These are phyloP conservation scores for Melitaea cinxia DNA, from an alignment of 1,140 invertebrate species.

Conservation along the genomic window DNA sequence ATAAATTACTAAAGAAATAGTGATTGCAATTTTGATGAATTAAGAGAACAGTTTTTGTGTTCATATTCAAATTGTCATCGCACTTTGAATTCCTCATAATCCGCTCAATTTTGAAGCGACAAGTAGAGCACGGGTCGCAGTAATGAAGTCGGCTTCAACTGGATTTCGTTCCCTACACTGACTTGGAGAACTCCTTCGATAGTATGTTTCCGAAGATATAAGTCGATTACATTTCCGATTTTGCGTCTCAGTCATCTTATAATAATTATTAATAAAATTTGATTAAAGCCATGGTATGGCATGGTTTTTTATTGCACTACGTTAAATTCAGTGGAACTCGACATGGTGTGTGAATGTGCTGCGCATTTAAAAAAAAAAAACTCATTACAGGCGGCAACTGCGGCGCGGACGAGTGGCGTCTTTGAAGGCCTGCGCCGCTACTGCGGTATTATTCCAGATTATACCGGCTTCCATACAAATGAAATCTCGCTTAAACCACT, in stretches of 20 bases:
- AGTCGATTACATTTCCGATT: slow-evolving; percentile 43
- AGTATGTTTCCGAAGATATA: slow-evolving; percentile 56
- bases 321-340: slow-evolving; percentile 63
- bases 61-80: slow-evolving; percentile 79
- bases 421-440: slow-evolving; percentile 77
- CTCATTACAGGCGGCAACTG: slow-evolving; percentile 78
- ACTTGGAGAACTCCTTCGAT: slow-evolving; percentile 44
- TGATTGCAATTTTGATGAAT: slow-evolving; percentile 48
- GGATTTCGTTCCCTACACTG: slow-evolving; percentile 69
- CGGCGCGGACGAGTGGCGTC: slow-evolving; percentile 77
- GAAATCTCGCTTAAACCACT: slow-evolving; percentile 81
- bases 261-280: slow-evolving; percentile 12
- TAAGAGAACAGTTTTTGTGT: slow-evolving; percentile 59
- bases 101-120: slow-evolving; percentile 76
- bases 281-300: not conserved
- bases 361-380: slow-evolving; percentile 79
- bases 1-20: slow-evolving; percentile 6
- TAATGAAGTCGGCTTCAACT: slow-evolving; percentile 76
- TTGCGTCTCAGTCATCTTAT: slow-evolving; percentile 10
- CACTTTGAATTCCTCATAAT: slow-evolving; percentile 80
- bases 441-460: slow-evolving; percentile 80
- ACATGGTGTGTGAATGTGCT: slow-evolving; percentile 74
- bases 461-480: slow-evolving; percentile 80
- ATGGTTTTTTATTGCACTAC: slow-evolving; percentile 49
- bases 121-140: slow-evolving; percentile 67